Conservation (phyloP, 2,797 vertebrate genomes). For the Enteromius fasciolatus region DNA sequence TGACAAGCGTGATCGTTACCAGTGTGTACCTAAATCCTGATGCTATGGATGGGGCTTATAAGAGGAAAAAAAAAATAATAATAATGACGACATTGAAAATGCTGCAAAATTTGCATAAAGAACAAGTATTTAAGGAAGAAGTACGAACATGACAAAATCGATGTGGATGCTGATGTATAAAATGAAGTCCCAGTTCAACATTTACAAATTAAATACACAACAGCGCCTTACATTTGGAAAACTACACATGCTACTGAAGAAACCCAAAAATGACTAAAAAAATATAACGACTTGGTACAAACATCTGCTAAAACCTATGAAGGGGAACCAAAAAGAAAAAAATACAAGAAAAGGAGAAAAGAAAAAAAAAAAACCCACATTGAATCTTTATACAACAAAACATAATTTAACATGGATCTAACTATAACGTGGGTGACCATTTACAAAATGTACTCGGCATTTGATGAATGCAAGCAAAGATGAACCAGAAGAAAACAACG, state of each 20-base stretch:
- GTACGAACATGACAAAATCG: constrained; percentile 59
- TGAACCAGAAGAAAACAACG: constrained; percentile 2
- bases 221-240: constrained; percentile 33
- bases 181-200: constrained; percentile 34
- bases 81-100: constrained; percentile 31
- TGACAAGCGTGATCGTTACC: constrained; percentile 60
- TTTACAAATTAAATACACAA: constrained; percentile 13
- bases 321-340: not conserved
- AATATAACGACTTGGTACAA: constrained; percentile 9
- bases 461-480: constrained; percentile 19
- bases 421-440: constrained; percentile 25
- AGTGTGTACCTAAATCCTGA: constrained; percentile 64
- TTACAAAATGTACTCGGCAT: constrained; percentile 14
- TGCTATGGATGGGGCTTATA: constrained; percentile 27
- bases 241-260: constrained; percentile 35
- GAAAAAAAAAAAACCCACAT: not conserved
- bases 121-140: constrained; percentile 43
- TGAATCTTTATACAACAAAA: constrained; percentile 30
- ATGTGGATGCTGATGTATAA: constrained; percentile 62
- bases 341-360: not conserved
- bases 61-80: constrained; percentile 54
- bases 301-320: constrained; percentile 15
- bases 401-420: constrained; percentile 45
- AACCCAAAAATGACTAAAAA: not conserved
- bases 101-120: constrained; percentile 19